Conservation (phyloP, 2,113 vertebrate genomes). For the Aspiorhynchus laticeps region DNA sequence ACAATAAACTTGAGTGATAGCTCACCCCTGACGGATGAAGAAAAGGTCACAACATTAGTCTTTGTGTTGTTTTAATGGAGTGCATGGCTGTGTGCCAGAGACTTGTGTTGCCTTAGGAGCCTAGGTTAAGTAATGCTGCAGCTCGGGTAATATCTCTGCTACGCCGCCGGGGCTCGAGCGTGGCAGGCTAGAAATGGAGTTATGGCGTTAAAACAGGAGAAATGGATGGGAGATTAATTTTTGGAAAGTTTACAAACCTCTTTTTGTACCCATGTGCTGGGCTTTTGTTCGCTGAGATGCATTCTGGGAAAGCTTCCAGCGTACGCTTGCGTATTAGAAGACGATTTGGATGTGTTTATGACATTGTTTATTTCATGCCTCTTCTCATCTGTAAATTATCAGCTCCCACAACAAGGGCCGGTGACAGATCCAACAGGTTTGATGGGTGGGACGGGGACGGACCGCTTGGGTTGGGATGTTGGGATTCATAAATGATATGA, state of each 20-base stretch:
- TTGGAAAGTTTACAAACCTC: constrained; percentile 30
- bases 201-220: constrained; percentile 36
- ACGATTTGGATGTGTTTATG: not conserved
- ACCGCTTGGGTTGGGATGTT: not conserved
- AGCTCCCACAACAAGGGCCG: constrained; percentile 1
- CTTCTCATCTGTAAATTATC: constrained; percentile 13
- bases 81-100: constrained; percentile 63
- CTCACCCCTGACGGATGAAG: constrained; percentile 58
- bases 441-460: not conserved
- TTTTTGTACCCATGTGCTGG: constrained; percentile 3
- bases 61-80: constrained; percentile 71
- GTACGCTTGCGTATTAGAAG: not conserved
- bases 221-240: constrained; percentile 40
- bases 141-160: constrained; percentile 65
- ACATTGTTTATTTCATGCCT: constrained; percentile 9
- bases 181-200: constrained; percentile 40
- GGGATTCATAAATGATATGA: not conserved
- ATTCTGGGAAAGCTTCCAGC: constrained; percentile 24
- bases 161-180: constrained; percentile 22
- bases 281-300: constrained; percentile 23
- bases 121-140: constrained; percentile 65
- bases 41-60: constrained; percentile 73
- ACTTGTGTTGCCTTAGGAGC: constrained; percentile 60
- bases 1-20: constrained; percentile 59
- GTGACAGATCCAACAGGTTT: not conserved